Percentiles rank a stretch among this genome's conserved stretches.
These are phyloP conservation scores for Anthopleura sola DNA, from an alignment of 64 coral and sea anemone genomes.

Conservation along the genomic window DNA sequence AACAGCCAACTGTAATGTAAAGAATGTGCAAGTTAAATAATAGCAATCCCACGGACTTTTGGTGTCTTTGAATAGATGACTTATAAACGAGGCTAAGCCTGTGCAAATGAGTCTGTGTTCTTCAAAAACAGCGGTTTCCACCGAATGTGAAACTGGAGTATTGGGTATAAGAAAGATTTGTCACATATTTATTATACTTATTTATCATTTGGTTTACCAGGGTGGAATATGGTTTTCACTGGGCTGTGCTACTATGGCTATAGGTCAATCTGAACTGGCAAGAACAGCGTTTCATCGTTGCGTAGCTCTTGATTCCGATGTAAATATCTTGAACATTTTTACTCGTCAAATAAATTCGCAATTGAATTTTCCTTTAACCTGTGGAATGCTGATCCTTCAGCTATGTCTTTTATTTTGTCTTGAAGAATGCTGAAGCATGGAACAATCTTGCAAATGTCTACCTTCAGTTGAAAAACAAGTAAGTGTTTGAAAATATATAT, in stretches of 20 bases:
- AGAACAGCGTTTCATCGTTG: slow-evolving; percentile 88
- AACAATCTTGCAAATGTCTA: slow-evolving; percentile 93
- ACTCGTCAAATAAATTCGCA: neutral
- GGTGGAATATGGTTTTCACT: slow-evolving; percentile 96
- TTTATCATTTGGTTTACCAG: slow-evolving; percentile 30
- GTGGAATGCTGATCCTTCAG: too few species aligned
- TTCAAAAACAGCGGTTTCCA: too few species aligned
- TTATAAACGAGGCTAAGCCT: too few species aligned
- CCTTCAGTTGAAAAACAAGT: slow-evolving; percentile 84
- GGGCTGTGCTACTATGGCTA: slow-evolving; percentile 89
- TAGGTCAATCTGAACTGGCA: slow-evolving; percentile 60
- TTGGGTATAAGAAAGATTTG: too few species aligned
- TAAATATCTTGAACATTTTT: slow-evolving; percentile 31
- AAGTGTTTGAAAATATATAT: slow-evolving; percentile 31
- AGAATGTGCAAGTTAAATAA: too few species aligned
- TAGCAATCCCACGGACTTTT: too few species aligned
- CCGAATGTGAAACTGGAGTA: too few species aligned
- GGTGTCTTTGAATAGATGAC: too few species aligned
- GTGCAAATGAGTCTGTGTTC: too few species aligned
- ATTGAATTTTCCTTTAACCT: too few species aligned
- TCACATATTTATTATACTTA: too few species aligned
- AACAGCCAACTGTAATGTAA: too few species aligned
- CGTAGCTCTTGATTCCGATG: slow-evolving; percentile 70
- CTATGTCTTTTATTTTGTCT: neutral
- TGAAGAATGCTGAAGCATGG: slow-evolving; percentile 92